Percentiles rank a stretch among this genome's conserved stretches.
phyloP scores from a whole-genome alignment of 2,113 vertebrate species.

The Dicerorhinus sumatrensis region DNA sequence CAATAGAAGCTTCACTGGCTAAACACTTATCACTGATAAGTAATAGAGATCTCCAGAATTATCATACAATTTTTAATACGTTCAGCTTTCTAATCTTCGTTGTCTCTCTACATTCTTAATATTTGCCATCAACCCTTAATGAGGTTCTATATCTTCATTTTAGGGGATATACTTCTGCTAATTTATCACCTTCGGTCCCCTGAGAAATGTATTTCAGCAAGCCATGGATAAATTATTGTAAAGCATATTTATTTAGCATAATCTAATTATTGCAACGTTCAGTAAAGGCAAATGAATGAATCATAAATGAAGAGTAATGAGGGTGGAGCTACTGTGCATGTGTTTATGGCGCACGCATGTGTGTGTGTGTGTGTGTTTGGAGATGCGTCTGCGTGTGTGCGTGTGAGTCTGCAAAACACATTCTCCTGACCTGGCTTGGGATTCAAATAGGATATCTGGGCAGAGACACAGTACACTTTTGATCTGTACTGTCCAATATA shows the following conservation, averaged over 20 bases:
- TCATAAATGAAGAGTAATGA: conserved; percentile 71
- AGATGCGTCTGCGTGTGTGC: neutral
- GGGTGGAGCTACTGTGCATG: neutral
- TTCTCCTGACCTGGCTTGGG: neutral
- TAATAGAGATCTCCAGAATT: conserved; percentile 60
- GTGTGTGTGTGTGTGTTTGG: neutral
- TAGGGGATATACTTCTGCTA: conserved; percentile 76
- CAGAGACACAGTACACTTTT: neutral
- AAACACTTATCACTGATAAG: neutral
- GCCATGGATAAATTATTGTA: conserved; percentile 81
- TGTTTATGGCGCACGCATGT: neutral
- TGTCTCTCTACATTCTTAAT: conserved; percentile 78
- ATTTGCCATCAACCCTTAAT: conserved; percentile 70
- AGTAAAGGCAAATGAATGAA: conserved; percentile 84
- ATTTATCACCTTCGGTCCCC: conserved; percentile 82
- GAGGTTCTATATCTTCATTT: conserved; percentile 78
- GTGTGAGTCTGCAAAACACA: neutral
- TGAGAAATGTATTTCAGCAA: conserved; percentile 81
- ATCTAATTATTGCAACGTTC: conserved; percentile 82
- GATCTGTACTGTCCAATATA: neutral
- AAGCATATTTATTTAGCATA: conserved; percentile 83
- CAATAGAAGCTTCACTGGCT: neutral
- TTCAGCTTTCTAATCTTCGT: conserved; percentile 71
- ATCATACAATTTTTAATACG: conserved; percentile 69
- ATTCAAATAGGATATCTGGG: neutral